Conservation (phyloP, 2,113 vertebrate species). For the Nothoprocta pentlandii region DNA sequence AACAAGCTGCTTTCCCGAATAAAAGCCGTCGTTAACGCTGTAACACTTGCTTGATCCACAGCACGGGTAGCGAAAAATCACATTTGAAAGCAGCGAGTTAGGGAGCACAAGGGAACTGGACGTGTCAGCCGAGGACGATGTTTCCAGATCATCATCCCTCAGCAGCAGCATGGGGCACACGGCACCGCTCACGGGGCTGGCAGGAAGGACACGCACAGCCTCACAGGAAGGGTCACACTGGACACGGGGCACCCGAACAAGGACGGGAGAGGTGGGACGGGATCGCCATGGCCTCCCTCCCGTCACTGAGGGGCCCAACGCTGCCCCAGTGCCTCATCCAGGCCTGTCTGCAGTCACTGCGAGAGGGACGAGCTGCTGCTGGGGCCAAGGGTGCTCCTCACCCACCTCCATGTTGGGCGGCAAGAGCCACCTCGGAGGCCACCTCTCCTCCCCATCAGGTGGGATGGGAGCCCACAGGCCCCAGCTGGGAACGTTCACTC, state of each 20-base stretch:
- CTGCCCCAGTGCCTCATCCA: background rate
- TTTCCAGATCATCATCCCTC: fast-evolving
- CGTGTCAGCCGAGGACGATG: background rate
- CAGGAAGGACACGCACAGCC: background rate
- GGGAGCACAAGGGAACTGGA: background rate
- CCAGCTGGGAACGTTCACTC: background rate
- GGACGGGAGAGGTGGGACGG: background rate
- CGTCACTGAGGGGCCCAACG: background rate
- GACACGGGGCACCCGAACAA: fast-evolving
- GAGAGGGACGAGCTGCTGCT: background rate
- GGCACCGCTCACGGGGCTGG: background rate
- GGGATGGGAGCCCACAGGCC: background rate
- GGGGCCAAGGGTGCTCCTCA: background rate
- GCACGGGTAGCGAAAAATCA: background rate
- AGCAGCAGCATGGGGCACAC: background rate
- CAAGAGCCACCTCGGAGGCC: background rate
- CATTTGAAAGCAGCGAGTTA: background rate
- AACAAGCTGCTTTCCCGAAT: background rate
- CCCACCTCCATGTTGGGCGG: background rate
- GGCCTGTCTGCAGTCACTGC: background rate
- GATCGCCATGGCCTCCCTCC: background rate
- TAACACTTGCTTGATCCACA: background rate
- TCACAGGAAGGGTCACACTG: background rate
- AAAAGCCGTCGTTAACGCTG: background rate
- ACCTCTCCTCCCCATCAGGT: background rate